Evolutionary conservation across 2,113 vertebrate species (phyloP), one percentile per base, ranked within the genome.

Genomic region (Toxostoma redivivum): DNA sequence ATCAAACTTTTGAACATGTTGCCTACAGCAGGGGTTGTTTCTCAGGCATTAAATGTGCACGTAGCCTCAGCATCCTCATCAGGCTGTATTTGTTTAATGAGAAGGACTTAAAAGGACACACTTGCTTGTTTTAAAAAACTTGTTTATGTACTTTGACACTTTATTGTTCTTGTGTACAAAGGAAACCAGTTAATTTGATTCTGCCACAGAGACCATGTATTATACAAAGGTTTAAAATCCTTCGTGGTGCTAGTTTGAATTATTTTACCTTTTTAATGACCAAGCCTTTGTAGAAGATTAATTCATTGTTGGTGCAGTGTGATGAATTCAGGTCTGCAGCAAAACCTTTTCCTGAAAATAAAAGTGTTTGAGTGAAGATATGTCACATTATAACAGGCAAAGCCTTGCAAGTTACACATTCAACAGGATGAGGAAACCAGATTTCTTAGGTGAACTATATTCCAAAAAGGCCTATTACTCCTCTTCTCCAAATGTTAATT

Each of bases 1-100:
- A 78, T 94, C 56, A 40, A 94, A 94, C 87, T 90, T 93, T 86
- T 92, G 85, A 96, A 90, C 64, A 28, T 13, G n/a, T 88, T 95
- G 79, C 88, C 65, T 94, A 44, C 76, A 95, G 85, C 72, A 88
- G 77, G 16, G 21, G 9, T 33, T 90, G 81, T 91, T 95, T 95
- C 78, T 53, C 67, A 83, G 51, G 38, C 70, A 27, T 35, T 67
- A 65, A 51, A 50, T 60, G 42, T 54, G 90, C 83, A 86, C 91
- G 40, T 79, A 87, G 71, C 61, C 56, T 73, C 81, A 82, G 42
- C 87, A 90, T 69, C 54, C 65, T 86, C 81, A 47, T 61, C 78
- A 92, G 74, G 22, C 81, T 80, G 25, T 90, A 64, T 54, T 61
- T 93, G 28, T 64, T 94, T 88, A 81, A 91, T 70, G 37, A 74